Base-by-base conservation (phyloP, 1,140 invertebrate genomes). In the Drosophila asahinai region DNA sequence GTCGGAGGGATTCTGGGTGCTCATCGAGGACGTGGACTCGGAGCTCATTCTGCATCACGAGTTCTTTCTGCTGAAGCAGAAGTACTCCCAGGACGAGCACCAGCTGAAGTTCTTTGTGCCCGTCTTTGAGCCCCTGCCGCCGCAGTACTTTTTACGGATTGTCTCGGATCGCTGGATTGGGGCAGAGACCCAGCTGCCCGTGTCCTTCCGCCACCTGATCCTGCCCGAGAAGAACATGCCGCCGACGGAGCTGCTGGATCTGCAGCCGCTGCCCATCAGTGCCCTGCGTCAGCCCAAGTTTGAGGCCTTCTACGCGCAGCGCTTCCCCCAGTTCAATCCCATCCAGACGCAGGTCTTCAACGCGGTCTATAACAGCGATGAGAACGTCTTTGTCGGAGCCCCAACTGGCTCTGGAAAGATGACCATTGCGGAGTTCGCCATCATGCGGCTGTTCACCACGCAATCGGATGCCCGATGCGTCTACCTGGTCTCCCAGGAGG, bases 311-410 rank as follows among this genome's bases (percentile, higher is more conserved):
- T 99, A 99, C 86, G 94, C 94, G 5, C 95, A 98, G 7, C 96
- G 96, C 73, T 98, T 99, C 89, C 96, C 96, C 14, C 97, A 99
- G 92, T 99, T 99, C 93, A 99, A 99, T 94, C 98, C 99, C 0
- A 99, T 99, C 76, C 99, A 99, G 93, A 99, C 99, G 0, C 99
- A 99, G 95, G 99, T 99, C 5, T 99, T 99, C 93, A 99, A 99
- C 93, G 97, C 99, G 0, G 96, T 99, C 1, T 99, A 99, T 93
- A 99, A 99, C 94, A 98, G 97, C 15, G 98, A 99, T 93, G 99
- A 99, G 84, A 99, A 99, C 93, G 97, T 99, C 1, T 99, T 99
- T 93, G 96, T 99, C 67, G 99, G 98, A 8, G 99, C 99, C 0
- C 99, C 99, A 1, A 98, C 98, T 14, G 99, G 99, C 0, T 98